These are phyloP conservation scores for Pomatostomus ruficeps DNA, from an alignment of 2,113 vertebrate species.

Conservation along the genomic window DNA sequence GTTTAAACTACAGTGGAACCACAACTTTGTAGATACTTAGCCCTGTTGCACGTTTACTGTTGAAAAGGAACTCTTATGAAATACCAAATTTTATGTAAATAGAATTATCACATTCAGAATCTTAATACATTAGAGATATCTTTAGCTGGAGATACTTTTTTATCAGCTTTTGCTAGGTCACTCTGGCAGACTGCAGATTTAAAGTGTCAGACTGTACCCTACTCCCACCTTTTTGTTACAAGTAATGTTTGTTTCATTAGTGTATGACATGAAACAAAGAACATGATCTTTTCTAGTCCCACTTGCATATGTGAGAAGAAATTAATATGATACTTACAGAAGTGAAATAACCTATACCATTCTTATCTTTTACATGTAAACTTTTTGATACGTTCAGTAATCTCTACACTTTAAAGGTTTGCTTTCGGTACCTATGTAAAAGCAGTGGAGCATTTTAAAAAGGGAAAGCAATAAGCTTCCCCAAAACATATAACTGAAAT, in stretches of 20 bases:
- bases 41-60: not conserved
- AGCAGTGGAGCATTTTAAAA: not conserved
- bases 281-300: not conserved
- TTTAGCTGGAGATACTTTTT: not conserved
- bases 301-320: not conserved
- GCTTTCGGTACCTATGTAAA: not conserved
- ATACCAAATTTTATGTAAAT: not conserved
- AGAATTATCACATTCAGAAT: not conserved
- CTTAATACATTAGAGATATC: not conserved
- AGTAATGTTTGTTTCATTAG: not conserved
- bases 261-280: not conserved
- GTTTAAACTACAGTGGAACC: not conserved
- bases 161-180: not conserved
- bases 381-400: not conserved
- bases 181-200: not conserved
- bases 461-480: not conserved
- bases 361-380: not conserved
- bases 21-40: not conserved
- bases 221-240: not conserved
- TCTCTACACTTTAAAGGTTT: not conserved
- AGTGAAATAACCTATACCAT: not conserved
- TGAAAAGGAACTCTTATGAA: not conserved
- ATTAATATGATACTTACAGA: not conserved
- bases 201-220: not conserved
- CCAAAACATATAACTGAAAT: not conserved